phyloP scores from a whole-genome alignment of 2,113 vertebrate species.

The Microcebus murinus region DNA sequence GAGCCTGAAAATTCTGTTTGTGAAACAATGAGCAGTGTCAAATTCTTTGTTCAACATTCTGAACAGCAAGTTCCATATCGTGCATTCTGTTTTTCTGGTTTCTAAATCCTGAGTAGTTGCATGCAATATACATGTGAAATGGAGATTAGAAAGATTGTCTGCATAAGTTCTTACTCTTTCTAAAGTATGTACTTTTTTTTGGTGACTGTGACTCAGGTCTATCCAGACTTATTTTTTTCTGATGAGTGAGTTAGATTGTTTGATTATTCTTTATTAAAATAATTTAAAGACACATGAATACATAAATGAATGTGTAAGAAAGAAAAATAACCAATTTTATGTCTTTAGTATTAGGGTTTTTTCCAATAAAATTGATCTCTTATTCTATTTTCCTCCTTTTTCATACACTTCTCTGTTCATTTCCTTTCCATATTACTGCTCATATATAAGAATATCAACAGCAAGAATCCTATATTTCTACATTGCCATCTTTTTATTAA shows the following conservation, averaged over 20 bases:
- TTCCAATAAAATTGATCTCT: not conserved
- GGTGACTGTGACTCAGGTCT: not conserved
- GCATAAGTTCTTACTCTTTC: slow-evolving; percentile 8
- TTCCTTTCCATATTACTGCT: not conserved
- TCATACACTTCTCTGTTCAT: not conserved
- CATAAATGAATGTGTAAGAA: not conserved
- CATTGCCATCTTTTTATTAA: not conserved
- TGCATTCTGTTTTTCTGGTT: slow-evolving; percentile 74
- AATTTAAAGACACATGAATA: slow-evolving; percentile 24
- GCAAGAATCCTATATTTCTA: not conserved
- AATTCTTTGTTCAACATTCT: slow-evolving; percentile 68
- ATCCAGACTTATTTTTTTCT: not conserved
- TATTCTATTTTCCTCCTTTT: not conserved
- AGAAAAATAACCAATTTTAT: not conserved
- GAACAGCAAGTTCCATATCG: slow-evolving; percentile 69
- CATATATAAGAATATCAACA: not conserved
- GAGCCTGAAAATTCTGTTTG: slow-evolving; percentile 79
- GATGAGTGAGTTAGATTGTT: slow-evolving; percentile 6
- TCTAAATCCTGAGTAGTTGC: slow-evolving; percentile 71
- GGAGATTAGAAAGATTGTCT: slow-evolving; percentile 70
- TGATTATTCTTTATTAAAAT: slow-evolving; percentile 30
- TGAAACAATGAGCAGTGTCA: slow-evolving; percentile 78
- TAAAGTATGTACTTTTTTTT: slow-evolving; percentile 9
- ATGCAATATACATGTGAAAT: slow-evolving; percentile 57
- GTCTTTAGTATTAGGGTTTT: not conserved